Evolutionary conservation across 2,113 vertebrate species (phyloP).

Genomic region (Onychostruthus taczanowskii): DNA sequence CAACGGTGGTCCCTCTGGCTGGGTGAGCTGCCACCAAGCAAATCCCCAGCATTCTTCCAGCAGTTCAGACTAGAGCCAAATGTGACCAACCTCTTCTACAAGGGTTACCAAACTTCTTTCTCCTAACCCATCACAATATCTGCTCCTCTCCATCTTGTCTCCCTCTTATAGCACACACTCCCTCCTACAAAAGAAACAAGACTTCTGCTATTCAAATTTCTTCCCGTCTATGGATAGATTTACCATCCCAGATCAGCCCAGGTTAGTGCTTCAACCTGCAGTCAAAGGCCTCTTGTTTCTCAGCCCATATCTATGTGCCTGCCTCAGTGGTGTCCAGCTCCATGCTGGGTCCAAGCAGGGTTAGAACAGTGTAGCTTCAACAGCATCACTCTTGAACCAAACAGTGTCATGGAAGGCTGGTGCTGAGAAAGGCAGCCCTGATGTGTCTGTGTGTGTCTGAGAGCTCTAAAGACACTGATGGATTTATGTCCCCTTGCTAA

Average conservation of each 20-base stretch:
- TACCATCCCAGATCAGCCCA: neutral
- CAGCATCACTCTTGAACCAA: neutral
- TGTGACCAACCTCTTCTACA: neutral
- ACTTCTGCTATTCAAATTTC: neutral
- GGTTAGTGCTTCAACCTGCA: neutral
- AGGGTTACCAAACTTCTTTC: neutral
- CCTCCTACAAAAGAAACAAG: neutral
- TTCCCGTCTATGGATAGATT: neutral
- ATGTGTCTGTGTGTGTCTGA: neutral
- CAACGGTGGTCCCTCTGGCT: neutral
- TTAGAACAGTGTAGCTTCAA: neutral
- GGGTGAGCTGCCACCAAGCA: neutral
- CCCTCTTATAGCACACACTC: neutral
- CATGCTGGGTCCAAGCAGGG: neutral
- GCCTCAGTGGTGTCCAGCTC: neutral
- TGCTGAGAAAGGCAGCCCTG: neutral
- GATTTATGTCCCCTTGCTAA: neutral
- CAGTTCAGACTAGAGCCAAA: neutral
- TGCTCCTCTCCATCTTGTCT: neutral
- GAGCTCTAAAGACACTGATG: neutral
- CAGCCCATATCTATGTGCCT: neutral
- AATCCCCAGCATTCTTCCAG: neutral
- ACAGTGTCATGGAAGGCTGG: neutral
- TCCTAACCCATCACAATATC: neutral
- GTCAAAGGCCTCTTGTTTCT: neutral